Evolutionary conservation across 2,797 vertebrate genomes (phyloP), one percentile per base, ranked within the genome.

Genomic region (Australoheros facetus): DNA sequence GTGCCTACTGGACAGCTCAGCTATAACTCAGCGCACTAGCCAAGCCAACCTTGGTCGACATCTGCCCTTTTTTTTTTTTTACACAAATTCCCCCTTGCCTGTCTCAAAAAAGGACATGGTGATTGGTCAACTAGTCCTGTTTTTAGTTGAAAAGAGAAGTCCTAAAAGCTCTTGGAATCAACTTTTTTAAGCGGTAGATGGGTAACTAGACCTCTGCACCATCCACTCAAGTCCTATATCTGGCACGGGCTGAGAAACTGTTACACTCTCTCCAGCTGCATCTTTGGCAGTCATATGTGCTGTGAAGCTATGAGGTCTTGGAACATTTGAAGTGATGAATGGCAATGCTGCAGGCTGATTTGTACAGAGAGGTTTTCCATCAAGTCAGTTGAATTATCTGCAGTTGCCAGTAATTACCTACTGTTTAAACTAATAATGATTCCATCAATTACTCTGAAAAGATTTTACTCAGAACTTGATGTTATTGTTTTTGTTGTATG

Each of bases 161-260:
- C 39, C 8, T 28, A 48, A 66, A 66, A 48, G 23, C 0, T 3
- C 39, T 14, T 10, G 19, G 16, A 69, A 51, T 69, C 62, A 69
- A 51, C 26, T 11, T 28, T 48, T 48, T 66, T 4, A 66, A 66
- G 16, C 19, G 23, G 45, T 69, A 32, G 17, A 28, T 2, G 11
- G 23, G 26, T 45, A 69, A 69, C 26, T 16, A 51, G 42, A 28
- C 64, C 28, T 48, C 17, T 53, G 58, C 64, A 53, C 42, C 7
- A 48, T 56, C 83, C 58, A 60, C 48, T 76, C 26, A 42, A 75
- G 66, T 75, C 57, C 7, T 48, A 3, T 58, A 82, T 75, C 75
- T 82, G 75, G 80, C 75, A 85, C 59, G 59, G 42, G 82, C 73
- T 16, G 59, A 74, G 54, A 55, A 77, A 71, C 76, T 62, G 53